phyloP scores from a whole-genome alignment of 2,113 vertebrate genomes.

The Pitta sordida region DNA sequence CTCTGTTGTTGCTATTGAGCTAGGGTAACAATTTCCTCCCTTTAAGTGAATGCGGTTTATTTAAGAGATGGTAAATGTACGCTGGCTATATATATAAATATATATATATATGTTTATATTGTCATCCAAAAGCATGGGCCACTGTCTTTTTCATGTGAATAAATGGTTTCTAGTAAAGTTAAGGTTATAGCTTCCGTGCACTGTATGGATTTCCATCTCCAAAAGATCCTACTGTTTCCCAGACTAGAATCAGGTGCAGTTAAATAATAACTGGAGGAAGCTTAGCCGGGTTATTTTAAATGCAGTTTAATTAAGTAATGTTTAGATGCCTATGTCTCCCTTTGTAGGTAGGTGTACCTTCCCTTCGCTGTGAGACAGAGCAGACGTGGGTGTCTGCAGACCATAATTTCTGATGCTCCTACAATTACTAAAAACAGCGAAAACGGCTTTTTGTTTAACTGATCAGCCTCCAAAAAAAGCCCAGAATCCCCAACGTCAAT shows the following conservation, averaged over 20 bases:
- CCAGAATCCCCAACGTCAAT: background rate
- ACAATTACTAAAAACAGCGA: background rate
- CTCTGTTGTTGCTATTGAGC: conserved; percentile 53
- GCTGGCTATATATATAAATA: conserved; percentile 54
- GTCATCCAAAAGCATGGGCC: conserved; percentile 67
- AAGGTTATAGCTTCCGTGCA: conserved; percentile 71
- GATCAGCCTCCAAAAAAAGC: background rate
- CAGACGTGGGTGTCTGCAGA: conserved; percentile 28
- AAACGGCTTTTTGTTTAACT: background rate
- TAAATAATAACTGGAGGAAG: background rate
- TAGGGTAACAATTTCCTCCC: conserved; percentile 46
- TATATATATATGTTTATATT: conserved; percentile 59
- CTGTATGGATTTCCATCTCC: conserved; percentile 67
- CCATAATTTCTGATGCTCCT: background rate
- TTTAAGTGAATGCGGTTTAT: conserved; percentile 68
- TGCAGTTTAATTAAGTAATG: background rate
- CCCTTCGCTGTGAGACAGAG: background rate
- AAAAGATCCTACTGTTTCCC: conserved; percentile 4
- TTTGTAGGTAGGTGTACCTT: background rate
- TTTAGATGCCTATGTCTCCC: background rate
- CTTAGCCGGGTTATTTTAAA: background rate
- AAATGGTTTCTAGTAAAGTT: conserved; percentile 79
- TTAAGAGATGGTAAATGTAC: conserved; percentile 76
- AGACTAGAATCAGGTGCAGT: background rate
- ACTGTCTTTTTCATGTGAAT: conserved; percentile 77